A percentile compares a stretch with the other conserved stretches of the same genome.
Evolutionary conservation across 2,888 invertebrate genomes (phyloP).

Genomic region (Vannuccia rotundouncinata): DNA sequence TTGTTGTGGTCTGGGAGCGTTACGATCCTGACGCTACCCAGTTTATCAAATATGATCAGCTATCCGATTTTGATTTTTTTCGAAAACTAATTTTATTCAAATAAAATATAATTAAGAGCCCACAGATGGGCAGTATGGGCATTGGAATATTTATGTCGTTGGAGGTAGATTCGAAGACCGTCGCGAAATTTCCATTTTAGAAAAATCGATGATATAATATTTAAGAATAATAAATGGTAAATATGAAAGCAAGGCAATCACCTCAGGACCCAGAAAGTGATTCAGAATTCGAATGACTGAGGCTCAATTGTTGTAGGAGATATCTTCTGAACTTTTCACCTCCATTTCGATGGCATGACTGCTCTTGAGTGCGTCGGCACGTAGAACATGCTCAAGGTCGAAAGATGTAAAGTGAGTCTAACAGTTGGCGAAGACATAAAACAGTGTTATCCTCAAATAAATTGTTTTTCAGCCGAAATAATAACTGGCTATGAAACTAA

Average conservation of each 20-base stretch:
- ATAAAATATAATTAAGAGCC: too few species aligned
- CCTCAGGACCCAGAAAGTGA: conserved; percentile 79
- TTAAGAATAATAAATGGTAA: too few species aligned
- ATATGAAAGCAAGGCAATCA: conserved; percentile 43
- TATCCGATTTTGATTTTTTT: conserved; percentile 91
- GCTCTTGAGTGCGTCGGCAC: conserved; percentile 75
- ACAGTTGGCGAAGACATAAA: conserved; percentile 51
- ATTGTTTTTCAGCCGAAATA: neutral
- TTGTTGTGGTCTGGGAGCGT: conserved; percentile 88
- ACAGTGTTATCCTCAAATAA: neutral
- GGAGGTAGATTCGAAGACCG: conserved; percentile 51
- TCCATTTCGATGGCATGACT: conserved; percentile 88
- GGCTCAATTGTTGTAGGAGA: conserved; percentile 91
- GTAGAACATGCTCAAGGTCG: conserved; percentile 70
- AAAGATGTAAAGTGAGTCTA: conserved; percentile 92
- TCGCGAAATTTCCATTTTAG: too few species aligned
- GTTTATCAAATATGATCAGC: conserved; percentile 83
- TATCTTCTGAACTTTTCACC: conserved; percentile 61
- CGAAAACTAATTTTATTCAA: too few species aligned
- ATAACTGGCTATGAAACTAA: neutral
- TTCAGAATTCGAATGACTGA: conserved; percentile 89
- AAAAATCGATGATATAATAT: too few species aligned
- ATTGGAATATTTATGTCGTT: conserved; percentile 82
- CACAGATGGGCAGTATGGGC: conserved; percentile 86
- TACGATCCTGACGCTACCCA: conserved; percentile 93